Evolutionary conservation across 2,888 invertebrate genomes (phyloP), one percentile per base, ranked within the genome.

Genomic region (Drosophila histrio): DNA sequence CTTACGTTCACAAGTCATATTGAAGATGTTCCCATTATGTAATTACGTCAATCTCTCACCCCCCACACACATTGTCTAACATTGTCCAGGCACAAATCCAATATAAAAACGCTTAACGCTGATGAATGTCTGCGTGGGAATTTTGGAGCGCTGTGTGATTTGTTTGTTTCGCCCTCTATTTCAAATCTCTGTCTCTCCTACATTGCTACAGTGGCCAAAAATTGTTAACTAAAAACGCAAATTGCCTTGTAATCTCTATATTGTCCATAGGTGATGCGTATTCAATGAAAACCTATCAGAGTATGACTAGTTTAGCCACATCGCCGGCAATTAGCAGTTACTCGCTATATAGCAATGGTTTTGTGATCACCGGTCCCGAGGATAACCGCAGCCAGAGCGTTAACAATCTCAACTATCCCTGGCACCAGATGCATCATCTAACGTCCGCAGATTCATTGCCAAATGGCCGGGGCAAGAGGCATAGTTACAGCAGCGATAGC

Each of bases 271-370:
- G 91, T 89, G 91, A 91, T 83, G 91, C 91, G 83, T 90, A 91
- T 88, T 91, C 91, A 81, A 90, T 92, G 90, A 91, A 91, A 91
- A 92, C 91, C 50, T 92, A 90, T 90, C 91, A 91, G 89, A 92
- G 92, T 90, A 89, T 89, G 79, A 92, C 92, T 90, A 92, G 92
- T 88, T 91, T 92, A 90, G 91, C 92, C 74, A 92, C 92, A 70
- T 92, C 92, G 66, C 88, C 91, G 78, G 92, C 92, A 68, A 89
- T 90, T 72, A 92, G 92, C 88, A 90, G 89, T 86, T 89, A 90
- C 81, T 91, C 92, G 61, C 79, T 91, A 46, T 90, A 89, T 88
- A 91, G 91, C 88, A 91, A 90, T 81, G 89, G 90, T 61, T 91
- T 87, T 78, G 90, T 90, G 87, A 82, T 91, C 65, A 87, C 89